Evolutionary conservation across 1,140 invertebrate genomes (phyloP), one percentile per base, ranked within the genome.

Genomic region (Hyposmocoma kahamanoa): DNA sequence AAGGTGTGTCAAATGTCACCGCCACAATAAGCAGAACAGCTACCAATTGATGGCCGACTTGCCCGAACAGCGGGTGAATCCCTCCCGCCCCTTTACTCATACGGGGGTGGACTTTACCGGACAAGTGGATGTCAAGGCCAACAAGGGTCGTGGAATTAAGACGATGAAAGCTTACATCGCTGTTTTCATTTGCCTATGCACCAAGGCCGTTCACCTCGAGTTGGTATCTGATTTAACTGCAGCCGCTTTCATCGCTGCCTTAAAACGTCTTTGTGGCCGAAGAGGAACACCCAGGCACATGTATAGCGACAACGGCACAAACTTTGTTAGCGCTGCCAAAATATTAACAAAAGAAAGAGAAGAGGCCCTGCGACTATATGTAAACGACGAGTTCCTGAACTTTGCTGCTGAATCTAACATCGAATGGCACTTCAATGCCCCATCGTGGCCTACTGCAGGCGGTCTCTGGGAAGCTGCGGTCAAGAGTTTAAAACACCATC

Each of bases 31-130:
- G 6, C 3, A 13, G 1, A 20, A 30, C 20, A 32, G 11, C 0
- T 36, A 63, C 0, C 57, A 63, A 38, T 39, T 61, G 13, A 80
- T 86, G 78, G 71, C 58, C 5, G 36, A 75, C 47, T 56, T 87
- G 13, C 74, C 77, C 1, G 0, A 15, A 3, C 22, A 39, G 11
- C 52, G 80, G 18, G 54, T 78, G 1, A 61, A 24, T 2, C 51
- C 54, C 2, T 18, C 49, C 2, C 22, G 62, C 9, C 54, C 66
- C 0, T 80, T 81, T 28, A 18, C 24, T 8, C 41, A 56, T 13
- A 45, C 45, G 6, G 74, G 72, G 0, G 43, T 79, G 0, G 79
- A 84, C 53, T 78, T 65, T 18, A 65, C 59, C 0, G 79, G 74
- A 2, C 75, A 69, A 0, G 53, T 86, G 2, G 15, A 47, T 0